These are phyloP conservation scores for Temnopleurus reevesii DNA, from an alignment of 53 echinoderm and acorn worm species.

Conservation along the genomic window DNA sequence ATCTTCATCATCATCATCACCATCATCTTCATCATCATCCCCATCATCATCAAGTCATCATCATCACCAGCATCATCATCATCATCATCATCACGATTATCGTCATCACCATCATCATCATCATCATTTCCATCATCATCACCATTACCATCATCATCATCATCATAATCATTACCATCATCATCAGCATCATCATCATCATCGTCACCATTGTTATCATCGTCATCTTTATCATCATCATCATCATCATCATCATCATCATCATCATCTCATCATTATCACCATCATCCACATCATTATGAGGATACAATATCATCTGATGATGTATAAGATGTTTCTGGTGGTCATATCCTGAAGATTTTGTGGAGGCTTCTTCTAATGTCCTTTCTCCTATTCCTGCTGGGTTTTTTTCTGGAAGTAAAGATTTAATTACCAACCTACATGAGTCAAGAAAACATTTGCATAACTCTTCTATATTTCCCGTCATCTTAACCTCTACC, in stretches of 20 bases:
- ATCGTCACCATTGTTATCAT: no score
- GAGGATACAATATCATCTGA: background rate
- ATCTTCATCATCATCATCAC: background rate
- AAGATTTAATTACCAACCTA: background rate
- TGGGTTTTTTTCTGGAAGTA: no score
- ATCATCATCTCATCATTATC: no score
- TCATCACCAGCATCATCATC: background rate
- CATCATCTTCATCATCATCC: background rate
- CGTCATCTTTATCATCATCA: background rate
- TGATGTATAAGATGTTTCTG: background rate
- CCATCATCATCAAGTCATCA: background rate
- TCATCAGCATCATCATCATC: no score
- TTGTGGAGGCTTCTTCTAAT: no score
- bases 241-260: no score
- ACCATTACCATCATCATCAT: no score
- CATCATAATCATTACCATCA: no score
- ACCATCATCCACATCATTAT: no score
- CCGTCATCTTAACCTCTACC: background rate
- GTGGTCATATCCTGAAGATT: no score
- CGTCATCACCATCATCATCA: background rate
- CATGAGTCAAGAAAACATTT: slow-evolving; percentile 26
- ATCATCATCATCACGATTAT: background rate
- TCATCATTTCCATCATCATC: background rate
- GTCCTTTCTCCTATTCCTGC: no score
- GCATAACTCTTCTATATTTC: background rate